Evolutionary conservation across 2,797 vertebrate genomes (phyloP), one percentile per base, ranked within the genome.

Genomic region (Arrhamphus sclerolepis): DNA sequence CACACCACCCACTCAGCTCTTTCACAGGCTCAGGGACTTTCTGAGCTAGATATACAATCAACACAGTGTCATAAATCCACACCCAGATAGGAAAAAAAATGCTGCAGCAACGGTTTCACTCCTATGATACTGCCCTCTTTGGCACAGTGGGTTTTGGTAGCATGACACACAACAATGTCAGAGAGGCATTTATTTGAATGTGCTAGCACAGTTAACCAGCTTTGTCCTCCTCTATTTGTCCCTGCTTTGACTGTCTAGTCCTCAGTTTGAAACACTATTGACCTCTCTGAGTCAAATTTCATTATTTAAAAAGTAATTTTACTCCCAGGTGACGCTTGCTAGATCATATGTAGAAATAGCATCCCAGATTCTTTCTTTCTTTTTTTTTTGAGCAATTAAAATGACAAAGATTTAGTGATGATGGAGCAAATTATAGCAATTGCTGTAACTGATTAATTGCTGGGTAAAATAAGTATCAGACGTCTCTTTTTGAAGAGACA

Each of bases 361-460:
- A 40, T 24, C 51, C 53, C 65, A 41, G n/a, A n/a, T n/a, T n/a
- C n/a, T n/a, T n/a, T n/a, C 28, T 66, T 84, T 76, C 56, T 7
- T 41, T 9, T 18, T 31, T 71, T 78, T 72, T 54, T 6, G 9
- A 60, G 38, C 69, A 66, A 47, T 58, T 59, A 62, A 75, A 73
- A 75, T 78, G 61, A 76, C 66, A 80, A 75, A 79, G 65, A 54
- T 57, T 63, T 59, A 54, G 58, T 75, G 65, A 65, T 81, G 65
- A 83, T 76, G 48, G 57, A 64, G 65, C 56, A 60, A 77, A 79
- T 80, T 58, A 56, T 48, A 66, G 66, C 64, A 65, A 73, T 70
- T 78, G 46, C 46, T 28, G 24, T 66, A 72, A 85, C 76, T 78
- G 77, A 82, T 78, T 85, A 75, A 80, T 80, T 73, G 49, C 48